A percentile compares a stretch with the other conserved stretches of the same genome.
Evolutionary conservation across 2,797 vertebrate genomes (phyloP).

Genomic region (Poecilia velifera): DNA sequence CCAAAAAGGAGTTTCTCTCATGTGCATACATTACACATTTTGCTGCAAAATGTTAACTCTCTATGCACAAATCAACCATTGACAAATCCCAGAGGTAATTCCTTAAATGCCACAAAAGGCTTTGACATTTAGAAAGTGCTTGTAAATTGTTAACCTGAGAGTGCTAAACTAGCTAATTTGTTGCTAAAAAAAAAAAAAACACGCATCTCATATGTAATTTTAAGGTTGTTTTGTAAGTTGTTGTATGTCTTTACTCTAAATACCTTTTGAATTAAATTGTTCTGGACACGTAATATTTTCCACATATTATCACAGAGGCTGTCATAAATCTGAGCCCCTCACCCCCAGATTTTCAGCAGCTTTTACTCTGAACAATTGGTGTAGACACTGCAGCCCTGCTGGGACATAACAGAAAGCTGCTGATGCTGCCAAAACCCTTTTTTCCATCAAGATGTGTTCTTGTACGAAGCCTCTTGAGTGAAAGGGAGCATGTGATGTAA

Average conservation of each 20-base stretch:
- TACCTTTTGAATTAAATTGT: background rate
- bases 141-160: background rate
- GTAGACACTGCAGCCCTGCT: slow-evolving; percentile 15
- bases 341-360: slow-evolving; percentile 25
- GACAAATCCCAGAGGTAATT: background rate
- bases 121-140: slow-evolving; percentile 1
- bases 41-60: background rate
- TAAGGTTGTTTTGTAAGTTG: background rate
- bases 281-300: slow-evolving; percentile 8
- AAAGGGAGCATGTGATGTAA: slow-evolving; percentile 1
- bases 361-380: slow-evolving; percentile 34
- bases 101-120: background rate
- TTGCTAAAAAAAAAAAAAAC: background rate
- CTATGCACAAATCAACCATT: background rate
- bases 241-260: background rate
- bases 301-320: slow-evolving; percentile 11
- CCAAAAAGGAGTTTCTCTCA: background rate
- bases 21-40: background rate
- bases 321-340: slow-evolving; percentile 5
- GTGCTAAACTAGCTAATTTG: background rate
- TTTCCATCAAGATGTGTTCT: slow-evolving; percentile 37
- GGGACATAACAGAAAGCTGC: slow-evolving; percentile 34
- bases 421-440: slow-evolving; percentile 35
- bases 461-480: background rate
- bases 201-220: background rate